phyloP scores from a whole-genome alignment of 2,888 invertebrate species.

The Unio pictorum region DNA sequence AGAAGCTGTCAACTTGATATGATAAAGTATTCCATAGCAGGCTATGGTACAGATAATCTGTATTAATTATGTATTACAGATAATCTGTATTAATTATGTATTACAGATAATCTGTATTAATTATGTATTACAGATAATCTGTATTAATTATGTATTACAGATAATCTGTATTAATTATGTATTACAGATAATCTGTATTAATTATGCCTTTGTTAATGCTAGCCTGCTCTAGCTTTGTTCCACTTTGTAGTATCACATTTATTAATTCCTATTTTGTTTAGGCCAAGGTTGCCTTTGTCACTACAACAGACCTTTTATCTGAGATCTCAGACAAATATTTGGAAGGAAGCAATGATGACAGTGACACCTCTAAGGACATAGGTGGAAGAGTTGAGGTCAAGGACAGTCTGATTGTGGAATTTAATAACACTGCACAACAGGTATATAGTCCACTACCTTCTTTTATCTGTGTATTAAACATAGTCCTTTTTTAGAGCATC shows the following conservation, averaged over 20 bases:
- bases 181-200: no score
- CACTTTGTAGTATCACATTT: neutral
- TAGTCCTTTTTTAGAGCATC: neutral
- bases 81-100: no score
- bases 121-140: no score
- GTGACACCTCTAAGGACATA: constrained; percentile 13
- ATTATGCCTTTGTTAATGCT: no score
- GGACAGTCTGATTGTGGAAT: constrained; percentile 58
- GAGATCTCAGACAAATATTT: constrained; percentile 33
- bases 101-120: no score
- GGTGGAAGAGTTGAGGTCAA: constrained; percentile 42
- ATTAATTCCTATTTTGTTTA: constrained; percentile 19
- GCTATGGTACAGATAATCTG: no score
- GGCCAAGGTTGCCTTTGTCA: constrained; percentile 65
- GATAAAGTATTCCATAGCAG: no score
- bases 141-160: no score
- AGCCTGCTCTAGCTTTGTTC: no score
- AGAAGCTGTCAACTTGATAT: no score
- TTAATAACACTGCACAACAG: constrained; percentile 63
- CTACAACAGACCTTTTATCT: constrained; percentile 50
- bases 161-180: no score
- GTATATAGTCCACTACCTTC: constrained; percentile 27
- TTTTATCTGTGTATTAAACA: neutral
- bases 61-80: no score
- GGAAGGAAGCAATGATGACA: constrained; percentile 19